A percentile compares a stretch with the other conserved stretches of the same genome.
These are phyloP conservation scores for Salmo trutta DNA, from an alignment of 2,797 vertebrate species.

Conservation along the genomic window DNA sequence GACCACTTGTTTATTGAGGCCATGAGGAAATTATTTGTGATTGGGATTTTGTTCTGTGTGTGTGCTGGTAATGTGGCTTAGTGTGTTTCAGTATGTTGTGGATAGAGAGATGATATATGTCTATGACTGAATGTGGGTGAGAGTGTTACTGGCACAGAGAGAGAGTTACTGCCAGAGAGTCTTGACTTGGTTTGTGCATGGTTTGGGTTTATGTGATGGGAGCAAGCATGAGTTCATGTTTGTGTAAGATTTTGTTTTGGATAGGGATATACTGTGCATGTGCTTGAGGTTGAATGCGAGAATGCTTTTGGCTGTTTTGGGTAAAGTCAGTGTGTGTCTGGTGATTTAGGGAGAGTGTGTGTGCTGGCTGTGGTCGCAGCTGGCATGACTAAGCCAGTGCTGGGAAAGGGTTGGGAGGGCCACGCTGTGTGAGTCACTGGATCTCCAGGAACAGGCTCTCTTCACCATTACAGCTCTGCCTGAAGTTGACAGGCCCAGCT, in stretches of 20 bases:
- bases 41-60: neutral
- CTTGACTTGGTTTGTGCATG: constrained; percentile 30
- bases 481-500: constrained; percentile 52
- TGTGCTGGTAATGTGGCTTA: constrained; percentile 2
- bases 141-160: constrained; percentile 5
- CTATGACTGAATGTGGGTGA: neutral
- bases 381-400: constrained; percentile 64
- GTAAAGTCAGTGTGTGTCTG: no score
- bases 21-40: neutral
- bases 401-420: constrained; percentile 79
- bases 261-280: neutral
- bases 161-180: constrained; percentile 10
- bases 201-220: neutral
- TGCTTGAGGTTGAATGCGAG: no score
- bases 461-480: constrained; percentile 63
- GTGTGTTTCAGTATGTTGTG: constrained; percentile 21
- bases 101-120: neutral
- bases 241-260: constrained; percentile 3
- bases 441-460: constrained; percentile 75
- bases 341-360: no score
- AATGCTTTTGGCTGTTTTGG: no score
- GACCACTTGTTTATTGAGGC: neutral
- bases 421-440: constrained; percentile 76
- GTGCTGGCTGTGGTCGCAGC: no score
- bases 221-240: neutral